These are phyloP conservation scores for Nothocercus nigrocapillus DNA, from an alignment of 2,113 vertebrate genomes.

Conservation along the genomic window DNA sequence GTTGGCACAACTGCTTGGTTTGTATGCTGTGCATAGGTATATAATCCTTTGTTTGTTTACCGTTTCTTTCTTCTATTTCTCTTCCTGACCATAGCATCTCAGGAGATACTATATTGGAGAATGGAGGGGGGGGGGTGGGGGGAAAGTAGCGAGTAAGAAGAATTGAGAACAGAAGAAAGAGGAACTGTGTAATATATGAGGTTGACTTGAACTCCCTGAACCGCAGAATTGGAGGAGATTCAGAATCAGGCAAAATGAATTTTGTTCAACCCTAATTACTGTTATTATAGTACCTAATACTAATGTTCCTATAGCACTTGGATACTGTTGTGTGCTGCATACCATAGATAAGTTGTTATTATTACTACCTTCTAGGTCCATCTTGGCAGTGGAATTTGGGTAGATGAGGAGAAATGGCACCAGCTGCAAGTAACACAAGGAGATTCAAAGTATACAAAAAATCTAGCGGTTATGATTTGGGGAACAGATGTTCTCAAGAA, in stretches of 20 bases:
- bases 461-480: slow-evolving; percentile 99
- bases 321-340: slow-evolving; percentile 69
- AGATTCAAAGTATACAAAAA: slow-evolving; percentile 99
- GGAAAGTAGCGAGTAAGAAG: background rate
- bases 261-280: slow-evolving; percentile 67
- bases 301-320: slow-evolving; percentile 72
- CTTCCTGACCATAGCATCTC: slow-evolving; percentile 28
- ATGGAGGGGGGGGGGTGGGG: background rate
- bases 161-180: background rate
- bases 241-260: slow-evolving; percentile 63
- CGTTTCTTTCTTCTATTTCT: slow-evolving; percentile 19
- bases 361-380: slow-evolving; percentile 87
- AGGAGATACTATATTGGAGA: background rate
- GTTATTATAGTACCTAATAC: slow-evolving; percentile 66
- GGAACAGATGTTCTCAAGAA: slow-evolving; percentile 99
- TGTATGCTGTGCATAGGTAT: slow-evolving; percentile 33
- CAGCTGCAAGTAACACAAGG: slow-evolving; percentile 98
- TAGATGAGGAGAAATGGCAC: slow-evolving; percentile 99
- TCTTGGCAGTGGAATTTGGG: slow-evolving; percentile 97
- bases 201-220: slow-evolving; percentile 52
- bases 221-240: slow-evolving; percentile 50
- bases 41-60: slow-evolving; percentile 35
- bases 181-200: background rate
- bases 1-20: slow-evolving; percentile 49
- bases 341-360: slow-evolving; percentile 73